Percentiles rank a stretch among this genome's conserved stretches.
These are phyloP conservation scores for Branchipolynoe longqiensis DNA, from an alignment of 2,888 invertebrate species.

Conservation along the genomic window DNA sequence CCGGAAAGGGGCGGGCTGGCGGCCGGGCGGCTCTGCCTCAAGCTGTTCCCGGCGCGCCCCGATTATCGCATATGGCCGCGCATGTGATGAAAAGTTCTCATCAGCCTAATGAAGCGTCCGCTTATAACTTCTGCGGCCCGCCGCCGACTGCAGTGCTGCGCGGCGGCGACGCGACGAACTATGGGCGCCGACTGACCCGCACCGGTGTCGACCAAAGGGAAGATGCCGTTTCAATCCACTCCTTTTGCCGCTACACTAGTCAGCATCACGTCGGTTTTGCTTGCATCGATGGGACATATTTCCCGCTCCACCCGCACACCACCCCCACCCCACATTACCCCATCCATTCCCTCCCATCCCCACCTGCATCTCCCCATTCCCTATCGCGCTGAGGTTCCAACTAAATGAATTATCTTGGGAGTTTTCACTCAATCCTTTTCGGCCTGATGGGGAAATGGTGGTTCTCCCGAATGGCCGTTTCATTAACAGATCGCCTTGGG, in stretches of 20 bases:
- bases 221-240: too few relatives aligned
- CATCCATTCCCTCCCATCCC: not conserved
- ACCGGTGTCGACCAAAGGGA: too few relatives aligned
- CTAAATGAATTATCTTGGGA: slow-evolving; percentile 30
- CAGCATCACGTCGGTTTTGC: too few relatives aligned
- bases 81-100: slow-evolving; percentile 15
- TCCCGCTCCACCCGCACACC: too few relatives aligned
- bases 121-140: not conserved
- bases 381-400: not conserved
- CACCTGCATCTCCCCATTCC: not conserved
- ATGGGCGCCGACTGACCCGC: too few relatives aligned
- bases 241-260: too few relatives aligned
- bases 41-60: not conserved
- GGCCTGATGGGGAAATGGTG: not conserved
- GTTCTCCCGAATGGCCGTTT: slow-evolving; percentile 2
- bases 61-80: slow-evolving; percentile 12
- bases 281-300: too few relatives aligned
- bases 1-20: not conserved
- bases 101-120: slow-evolving; percentile 33
- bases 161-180: not conserved
- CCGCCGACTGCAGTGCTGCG: not conserved
- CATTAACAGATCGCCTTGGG: too few relatives aligned
- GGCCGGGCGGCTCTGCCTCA: not conserved
- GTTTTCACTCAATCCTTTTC: slow-evolving; percentile 18
- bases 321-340: not conserved